Evolutionary conservation across 2,113 vertebrate species (phyloP).

Genomic region (Ophthalmolycus amberensis): DNA sequence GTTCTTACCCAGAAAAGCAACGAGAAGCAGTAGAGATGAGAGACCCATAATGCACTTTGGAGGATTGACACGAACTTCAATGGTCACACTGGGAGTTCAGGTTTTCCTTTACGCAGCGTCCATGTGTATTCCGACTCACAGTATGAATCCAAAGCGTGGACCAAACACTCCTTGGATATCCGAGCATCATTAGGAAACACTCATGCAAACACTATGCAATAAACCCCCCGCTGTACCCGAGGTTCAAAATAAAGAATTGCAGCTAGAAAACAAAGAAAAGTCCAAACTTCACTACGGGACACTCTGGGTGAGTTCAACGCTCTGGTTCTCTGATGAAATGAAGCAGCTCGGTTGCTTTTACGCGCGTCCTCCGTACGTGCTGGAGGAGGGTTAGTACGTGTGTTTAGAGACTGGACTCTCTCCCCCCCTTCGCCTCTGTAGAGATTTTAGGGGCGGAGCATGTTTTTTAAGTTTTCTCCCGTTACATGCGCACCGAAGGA

Average conservation of each 20-base stretch:
- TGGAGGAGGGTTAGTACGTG: slow-evolving; percentile 47
- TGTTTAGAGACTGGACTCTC: slow-evolving; percentile 28
- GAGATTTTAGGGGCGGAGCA: slow-evolving; percentile 62
- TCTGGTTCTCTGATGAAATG: background rate
- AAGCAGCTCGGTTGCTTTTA: slow-evolving; percentile 14
- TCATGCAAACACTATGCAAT: background rate
- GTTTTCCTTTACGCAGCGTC: slow-evolving; percentile 45
- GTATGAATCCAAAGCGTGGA: slow-evolving; percentile 56
- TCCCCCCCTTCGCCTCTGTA: slow-evolving; percentile 23
- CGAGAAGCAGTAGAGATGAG: slow-evolving; percentile 44
- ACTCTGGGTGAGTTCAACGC: background rate
- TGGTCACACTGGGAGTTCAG: slow-evolving; percentile 10
- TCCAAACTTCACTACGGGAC: background rate
- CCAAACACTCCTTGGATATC: slow-evolving; percentile 18
- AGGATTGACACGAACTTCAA: slow-evolving; percentile 6
- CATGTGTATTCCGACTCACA: slow-evolving; percentile 43
- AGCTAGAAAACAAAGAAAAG: background rate
- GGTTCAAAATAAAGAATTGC: background rate
- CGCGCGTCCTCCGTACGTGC: slow-evolving; percentile 44
- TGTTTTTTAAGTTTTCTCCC: slow-evolving; percentile 8
- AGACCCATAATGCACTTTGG: slow-evolving; percentile 56
- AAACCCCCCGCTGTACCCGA: too few relatives aligned
- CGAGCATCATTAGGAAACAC: slow-evolving; percentile 48
- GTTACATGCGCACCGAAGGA: slow-evolving; percentile 10
- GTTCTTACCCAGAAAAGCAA: slow-evolving; percentile 68